These are phyloP conservation scores for Lasioglossum baleicum DNA, from an alignment of 1,140 invertebrate genomes.

Conservation along the genomic window DNA sequence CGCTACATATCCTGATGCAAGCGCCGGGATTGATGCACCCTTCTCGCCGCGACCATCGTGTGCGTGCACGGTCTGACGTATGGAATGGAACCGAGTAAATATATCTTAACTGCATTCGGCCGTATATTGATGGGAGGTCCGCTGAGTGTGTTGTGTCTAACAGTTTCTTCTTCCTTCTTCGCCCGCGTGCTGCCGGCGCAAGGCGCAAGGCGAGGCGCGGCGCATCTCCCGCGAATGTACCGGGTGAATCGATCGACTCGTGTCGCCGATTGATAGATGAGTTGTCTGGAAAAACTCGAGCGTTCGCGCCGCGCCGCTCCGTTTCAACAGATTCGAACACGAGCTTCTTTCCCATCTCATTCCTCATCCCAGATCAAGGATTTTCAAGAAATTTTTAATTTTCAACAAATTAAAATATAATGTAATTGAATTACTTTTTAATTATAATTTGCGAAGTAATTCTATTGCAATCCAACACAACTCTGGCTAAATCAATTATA, in stretches of 20 bases:
- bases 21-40: slow-evolving; percentile 65
- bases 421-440: too few relatives aligned
- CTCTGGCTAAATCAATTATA: too few relatives aligned
- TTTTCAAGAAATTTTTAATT: too few relatives aligned
- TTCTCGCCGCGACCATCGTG: slow-evolving; percentile 10
- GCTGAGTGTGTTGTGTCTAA: slow-evolving; percentile 78
- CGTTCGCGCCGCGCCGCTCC: too few relatives aligned
- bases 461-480: too few relatives aligned
- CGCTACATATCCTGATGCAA: slow-evolving; percentile 52
- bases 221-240: slow-evolving; percentile 40
- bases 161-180: slow-evolving; percentile 64
- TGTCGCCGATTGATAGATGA: background rate
- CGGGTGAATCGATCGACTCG: slow-evolving; percentile 35
- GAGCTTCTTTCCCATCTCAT: too few relatives aligned
- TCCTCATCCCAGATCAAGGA: too few relatives aligned
- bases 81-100: slow-evolving; percentile 73
- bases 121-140: slow-evolving; percentile 77
- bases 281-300: too few relatives aligned
- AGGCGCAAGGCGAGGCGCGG: too few relatives aligned
- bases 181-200: slow-evolving; percentile 21
- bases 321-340: too few relatives aligned
- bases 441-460: too few relatives aligned
- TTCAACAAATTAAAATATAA: too few relatives aligned
- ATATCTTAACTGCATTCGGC: slow-evolving; percentile 76
- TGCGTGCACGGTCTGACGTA: slow-evolving; percentile 59